Evolutionary conservation across 2,113 vertebrate genomes (phyloP).

Genomic region (Notothenia coriiceps): DNA sequence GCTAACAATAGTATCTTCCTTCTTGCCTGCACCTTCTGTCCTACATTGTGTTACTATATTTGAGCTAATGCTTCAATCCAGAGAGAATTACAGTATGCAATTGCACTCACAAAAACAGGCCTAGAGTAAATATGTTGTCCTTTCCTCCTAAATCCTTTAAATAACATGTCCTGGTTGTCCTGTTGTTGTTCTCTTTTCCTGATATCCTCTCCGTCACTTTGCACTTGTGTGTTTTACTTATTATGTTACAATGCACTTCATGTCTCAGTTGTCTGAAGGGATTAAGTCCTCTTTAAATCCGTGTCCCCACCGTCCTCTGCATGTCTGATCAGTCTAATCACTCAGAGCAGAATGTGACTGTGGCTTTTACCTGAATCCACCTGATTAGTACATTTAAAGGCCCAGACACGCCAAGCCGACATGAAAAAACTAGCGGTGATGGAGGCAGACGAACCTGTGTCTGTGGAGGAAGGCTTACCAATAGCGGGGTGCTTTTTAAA

Average conservation of each 20-base stretch:
- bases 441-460: too few species aligned
- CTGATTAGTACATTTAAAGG: not conserved
- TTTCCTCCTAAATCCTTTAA: not conserved
- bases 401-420: too few species aligned
- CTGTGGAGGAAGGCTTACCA: too few species aligned
- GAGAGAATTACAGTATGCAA: constrained; percentile 5
- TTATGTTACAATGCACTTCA: constrained; percentile 16
- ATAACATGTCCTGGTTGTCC: not conserved
- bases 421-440: too few species aligned
- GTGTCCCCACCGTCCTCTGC: not conserved
- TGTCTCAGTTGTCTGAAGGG: constrained; percentile 38
- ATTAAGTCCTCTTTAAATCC: constrained; percentile 16
- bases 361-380: constrained; percentile 7
- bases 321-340: constrained; percentile 18
- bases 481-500: too few species aligned
- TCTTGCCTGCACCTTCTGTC: not conserved
- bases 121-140: not conserved
- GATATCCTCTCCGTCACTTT: not conserved
- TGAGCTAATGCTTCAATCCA: not conserved
- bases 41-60: constrained; percentile 24
- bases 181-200: not conserved
- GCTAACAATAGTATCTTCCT: not conserved
- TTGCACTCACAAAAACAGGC: not conserved
- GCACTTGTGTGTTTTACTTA: constrained; percentile 17
- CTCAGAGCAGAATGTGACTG: not conserved